A percentile compares a stretch with the other conserved stretches of the same genome.
These are phyloP conservation scores for Anas acuta DNA, from an alignment of 2,797 vertebrate species.

Conservation along the genomic window DNA sequence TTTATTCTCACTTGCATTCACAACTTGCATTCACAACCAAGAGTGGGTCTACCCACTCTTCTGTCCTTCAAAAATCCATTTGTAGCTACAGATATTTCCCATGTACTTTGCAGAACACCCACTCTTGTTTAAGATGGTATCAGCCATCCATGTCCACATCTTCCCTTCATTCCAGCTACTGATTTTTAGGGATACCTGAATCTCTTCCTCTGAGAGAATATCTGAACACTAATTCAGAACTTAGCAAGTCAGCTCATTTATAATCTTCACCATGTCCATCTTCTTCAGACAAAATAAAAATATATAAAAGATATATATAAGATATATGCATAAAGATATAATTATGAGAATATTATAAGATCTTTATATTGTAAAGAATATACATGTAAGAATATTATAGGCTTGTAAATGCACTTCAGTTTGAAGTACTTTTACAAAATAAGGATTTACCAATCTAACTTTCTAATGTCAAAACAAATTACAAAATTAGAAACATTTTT, in stretches of 20 bases:
- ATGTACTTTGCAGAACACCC: background rate
- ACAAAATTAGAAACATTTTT: background rate
- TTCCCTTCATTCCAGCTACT: background rate
- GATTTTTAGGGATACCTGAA: background rate
- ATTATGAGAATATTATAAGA: too few relatives aligned
- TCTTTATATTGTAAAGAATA: too few relatives aligned
- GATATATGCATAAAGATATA: accelerated
- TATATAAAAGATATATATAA: background rate
- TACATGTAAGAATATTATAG: too few relatives aligned
- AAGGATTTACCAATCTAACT: background rate
- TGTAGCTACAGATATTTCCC: background rate
- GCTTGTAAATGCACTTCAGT: background rate
- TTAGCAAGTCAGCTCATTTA: background rate
- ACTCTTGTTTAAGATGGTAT: background rate
- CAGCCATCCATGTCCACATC: background rate
- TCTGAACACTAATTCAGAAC: background rate
- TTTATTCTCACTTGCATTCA: background rate
- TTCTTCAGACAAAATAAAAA: background rate
- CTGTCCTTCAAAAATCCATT: background rate
- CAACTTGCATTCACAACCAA: too few relatives aligned
- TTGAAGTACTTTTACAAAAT: background rate
- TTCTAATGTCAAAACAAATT: background rate
- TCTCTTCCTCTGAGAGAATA: background rate
- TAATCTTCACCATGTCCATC: background rate
- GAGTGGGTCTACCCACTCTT: background rate